Conservation (phyloP, 2,888 invertebrate species). For the Homarus gammarus region DNA sequence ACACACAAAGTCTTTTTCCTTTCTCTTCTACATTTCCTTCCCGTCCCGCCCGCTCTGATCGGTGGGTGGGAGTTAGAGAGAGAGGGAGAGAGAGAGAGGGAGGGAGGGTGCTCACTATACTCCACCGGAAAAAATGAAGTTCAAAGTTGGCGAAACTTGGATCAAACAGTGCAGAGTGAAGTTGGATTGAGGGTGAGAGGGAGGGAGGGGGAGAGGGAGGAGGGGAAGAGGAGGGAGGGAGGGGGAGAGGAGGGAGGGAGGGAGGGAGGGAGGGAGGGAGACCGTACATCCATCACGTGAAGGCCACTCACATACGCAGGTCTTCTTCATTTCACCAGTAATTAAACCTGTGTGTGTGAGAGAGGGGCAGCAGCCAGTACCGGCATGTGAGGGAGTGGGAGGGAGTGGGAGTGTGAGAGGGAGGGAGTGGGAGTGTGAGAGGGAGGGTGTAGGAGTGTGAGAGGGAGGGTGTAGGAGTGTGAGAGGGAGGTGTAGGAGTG, state of each 20-base stretch:
- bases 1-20: neutral
- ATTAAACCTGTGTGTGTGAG: no score
- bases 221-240: neutral
- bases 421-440: no score
- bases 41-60: no score
- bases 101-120: neutral
- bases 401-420: neutral
- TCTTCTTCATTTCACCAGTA: no score
- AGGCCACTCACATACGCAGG: no score
- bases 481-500: no score
- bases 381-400: neutral
- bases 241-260: neutral
- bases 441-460: neutral
- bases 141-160: neutral
- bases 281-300: no score
- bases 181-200: slow-evolving; percentile 2
- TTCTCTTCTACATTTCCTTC: no score
- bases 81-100: no score
- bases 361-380: no score
- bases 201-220: neutral
- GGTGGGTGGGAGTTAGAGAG: no score
- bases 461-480: neutral
- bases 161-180: neutral
- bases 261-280: neutral
- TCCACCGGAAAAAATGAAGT: neutral